Evolutionary conservation across 2,113 vertebrate genomes (phyloP), one percentile per base, ranked within the genome.

Genomic region (Pavo muticus): DNA sequence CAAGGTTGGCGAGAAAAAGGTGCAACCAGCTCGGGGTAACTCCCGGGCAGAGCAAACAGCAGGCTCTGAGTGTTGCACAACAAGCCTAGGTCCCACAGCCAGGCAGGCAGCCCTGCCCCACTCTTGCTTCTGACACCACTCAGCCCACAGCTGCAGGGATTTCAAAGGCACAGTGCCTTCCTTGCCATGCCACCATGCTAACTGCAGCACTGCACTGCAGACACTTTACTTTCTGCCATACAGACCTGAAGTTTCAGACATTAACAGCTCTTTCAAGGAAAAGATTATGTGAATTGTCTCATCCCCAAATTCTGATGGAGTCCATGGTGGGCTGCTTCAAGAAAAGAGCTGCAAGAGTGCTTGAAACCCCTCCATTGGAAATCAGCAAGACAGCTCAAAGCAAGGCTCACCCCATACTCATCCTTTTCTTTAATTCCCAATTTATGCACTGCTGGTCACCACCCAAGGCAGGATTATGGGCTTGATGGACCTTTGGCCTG

Each of bases 131-230:
- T 4, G 29, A 32, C 87, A 59, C 56, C 0, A 0, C 89, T 86
- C 75, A 73, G 40, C 19, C 20, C 5, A 1, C 0, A 0, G 44
- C 18, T 87, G 64, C 78, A 83, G 75, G 68, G 82, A 35, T 83
- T 90, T 63, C 78, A 82, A 76, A 76, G 72, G 71, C 71, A 13
- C 90, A 83, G 54, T 1, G 57, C 32, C 81, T 52, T 11, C 47
- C 14, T 35, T 3, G 0, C 14, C 29, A 39, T 24, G 48, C 37
- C 60, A 52, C 71, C 1, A 0, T 20, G 10, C 7, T 29, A 52
- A 94, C 0, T 48, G 35, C 59, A 45, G 67, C 19, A 47, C 60
- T 50, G 65, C 73, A 35, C 1, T 72, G 74, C 85, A 67, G 48
- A 12, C 5, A 4, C 52, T 27, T 89, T 61, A 6, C 57, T 24